Conservation (phyloP, 2,113 vertebrate genomes). For the Danio rerio region GRCz12tu NC_133183.1:28845501-28846000, state of each 20-base stretch:
- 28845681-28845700: neutral
- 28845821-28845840: neutral
- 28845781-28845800: neutral
- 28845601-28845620: neutral
- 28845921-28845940: neutral
- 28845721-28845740: neutral
- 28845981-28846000: neutral
- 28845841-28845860: neutral
- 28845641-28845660: neutral
- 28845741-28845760: neutral
- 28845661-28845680: neutral
- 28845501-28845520: neutral
- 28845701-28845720: neutral
- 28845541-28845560: neutral
- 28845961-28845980: neutral
- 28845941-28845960: neutral
- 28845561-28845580: neutral
- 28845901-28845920: neutral
- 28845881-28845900: neutral
- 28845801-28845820: neutral
- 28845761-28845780: neutral
- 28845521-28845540: neutral
- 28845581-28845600: neutral
- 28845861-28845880: neutral
- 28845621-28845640: neutral